Evolutionary conservation across 2,888 invertebrate species (phyloP).

Genomic region (Ceramica pisi): DNA sequence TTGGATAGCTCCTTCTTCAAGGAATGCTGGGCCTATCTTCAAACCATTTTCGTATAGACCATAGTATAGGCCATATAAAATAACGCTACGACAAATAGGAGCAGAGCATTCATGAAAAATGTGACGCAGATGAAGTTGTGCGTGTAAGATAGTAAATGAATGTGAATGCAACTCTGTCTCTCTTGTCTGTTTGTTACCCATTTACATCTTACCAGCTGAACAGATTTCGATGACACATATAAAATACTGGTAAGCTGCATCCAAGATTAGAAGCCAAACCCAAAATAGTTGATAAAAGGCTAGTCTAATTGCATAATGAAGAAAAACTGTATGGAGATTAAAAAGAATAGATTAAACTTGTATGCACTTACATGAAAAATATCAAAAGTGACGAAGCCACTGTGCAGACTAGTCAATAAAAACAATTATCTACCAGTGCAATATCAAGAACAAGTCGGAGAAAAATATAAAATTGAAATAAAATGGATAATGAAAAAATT

Average conservation of each 20-base stretch:
- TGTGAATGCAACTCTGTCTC: too few relatives aligned
- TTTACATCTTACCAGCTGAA: not conserved
- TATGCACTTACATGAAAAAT: conserved; percentile 50
- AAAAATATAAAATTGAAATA: conserved; percentile 68
- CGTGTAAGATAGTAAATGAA: too few relatives aligned
- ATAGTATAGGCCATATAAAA: too few relatives aligned
- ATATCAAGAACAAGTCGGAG: conserved; percentile 56
- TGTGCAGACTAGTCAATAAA: conserved; percentile 28
- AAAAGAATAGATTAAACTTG: not conserved
- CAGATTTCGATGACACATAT: too few relatives aligned
- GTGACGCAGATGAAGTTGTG: too few relatives aligned
- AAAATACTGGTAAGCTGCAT: not conserved
- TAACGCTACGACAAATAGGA: too few relatives aligned
- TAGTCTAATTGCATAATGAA: too few relatives aligned
- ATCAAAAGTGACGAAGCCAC: not conserved
- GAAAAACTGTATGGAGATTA: not conserved
- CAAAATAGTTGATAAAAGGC: not conserved
- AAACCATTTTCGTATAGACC: too few relatives aligned
- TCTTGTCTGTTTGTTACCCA: not conserved
- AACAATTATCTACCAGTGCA: conserved; percentile 41
- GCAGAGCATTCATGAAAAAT: too few relatives aligned
- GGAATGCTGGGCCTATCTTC: too few relatives aligned
- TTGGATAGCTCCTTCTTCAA: too few relatives aligned
- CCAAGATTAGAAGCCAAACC: too few relatives aligned
- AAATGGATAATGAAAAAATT: conserved; percentile 77